Base-by-base conservation (phyloP, 2,888 invertebrate genomes). In the Heliconius erato region DNA sequence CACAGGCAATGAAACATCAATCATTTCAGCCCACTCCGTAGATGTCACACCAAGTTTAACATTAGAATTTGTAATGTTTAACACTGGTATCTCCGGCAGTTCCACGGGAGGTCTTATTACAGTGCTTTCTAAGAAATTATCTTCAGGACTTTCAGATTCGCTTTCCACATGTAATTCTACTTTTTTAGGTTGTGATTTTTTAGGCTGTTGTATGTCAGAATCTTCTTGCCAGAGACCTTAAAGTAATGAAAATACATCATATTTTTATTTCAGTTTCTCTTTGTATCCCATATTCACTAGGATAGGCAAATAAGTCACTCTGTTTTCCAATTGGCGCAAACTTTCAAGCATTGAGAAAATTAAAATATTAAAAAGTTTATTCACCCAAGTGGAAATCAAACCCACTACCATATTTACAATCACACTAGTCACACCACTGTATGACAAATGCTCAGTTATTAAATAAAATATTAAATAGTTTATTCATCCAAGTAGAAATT, bases 11-110 rank as follows among this genome's bases (percentile, higher is more conserved):
- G 97, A 97, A 0, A 98, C 97, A 91, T 99, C 98, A 63, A 99
- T 96, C 92, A 98, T 97, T 89, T 99, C 98, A 0, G 99, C 99
- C 98, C 98, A 99, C 89, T 98, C 97, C 1, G 97, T 96, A n/a
- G 96, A 96, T 16, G 95, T 96, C 1, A 94, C 91, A 26, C 94
- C 95, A 1, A 91, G 82, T 81, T 94, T 93, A 35, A 92, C 91
- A 0, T 91, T 89, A 0, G 96, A 93, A 78, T 96, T 96, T 2
- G 97, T 97, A 79, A 98, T 98, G 85, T 97, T 97, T 35, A 98
- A 91, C 0, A 98, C 94, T 0, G 97, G 97, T 83, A 97, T 92
- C 67, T 96, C 92, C 7, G 96, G 96, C 81, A 95, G 85, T 79
- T 93, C 93, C 14, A 92, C 86, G 0, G 92, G 91, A 3, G 94